Conservation (phyloP, 2,113 vertebrate species). For the Danio rerio region DNA sequence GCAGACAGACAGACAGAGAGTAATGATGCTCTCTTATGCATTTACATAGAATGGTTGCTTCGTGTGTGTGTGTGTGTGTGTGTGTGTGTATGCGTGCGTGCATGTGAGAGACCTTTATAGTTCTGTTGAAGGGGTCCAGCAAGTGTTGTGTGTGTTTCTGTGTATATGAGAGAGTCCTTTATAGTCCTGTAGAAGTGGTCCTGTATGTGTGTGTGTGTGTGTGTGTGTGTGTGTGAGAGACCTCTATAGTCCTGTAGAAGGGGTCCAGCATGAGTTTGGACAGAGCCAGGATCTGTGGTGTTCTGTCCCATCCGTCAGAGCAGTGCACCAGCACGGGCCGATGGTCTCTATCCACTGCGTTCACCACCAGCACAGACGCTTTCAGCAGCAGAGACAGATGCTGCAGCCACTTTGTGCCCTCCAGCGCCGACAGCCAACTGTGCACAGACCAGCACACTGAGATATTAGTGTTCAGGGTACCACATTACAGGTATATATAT, state of each 20-base stretch:
- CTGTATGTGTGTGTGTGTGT: conserved; percentile 75
- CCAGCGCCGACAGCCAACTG: conserved; percentile 96
- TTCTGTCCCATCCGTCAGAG: conserved; percentile 97
- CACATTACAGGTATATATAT: too few relatives aligned
- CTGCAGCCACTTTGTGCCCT: conserved; percentile 97
- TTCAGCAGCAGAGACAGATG: conserved; percentile 95
- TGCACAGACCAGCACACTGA: too few relatives aligned
- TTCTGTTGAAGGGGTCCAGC: conserved; percentile 95
- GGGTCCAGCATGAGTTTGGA: conserved; percentile 95
- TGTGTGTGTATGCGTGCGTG: background rate
- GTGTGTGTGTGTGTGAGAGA: conserved; percentile 56
- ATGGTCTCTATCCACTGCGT: conserved; percentile 90
- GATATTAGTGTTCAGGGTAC: too few relatives aligned
- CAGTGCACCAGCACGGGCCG: conserved; percentile 95
- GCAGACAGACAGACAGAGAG: background rate
- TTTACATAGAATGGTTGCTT: too few relatives aligned
- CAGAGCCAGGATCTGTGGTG: conserved; percentile 94
- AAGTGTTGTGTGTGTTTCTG: conserved; percentile 62
- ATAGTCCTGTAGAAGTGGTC: conserved; percentile 96
- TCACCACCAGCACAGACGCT: conserved; percentile 89
- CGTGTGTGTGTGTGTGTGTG: background rate
- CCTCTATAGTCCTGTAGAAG: conserved; percentile 95
- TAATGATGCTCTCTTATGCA: too few relatives aligned
- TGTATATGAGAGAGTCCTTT: conserved; percentile 76
- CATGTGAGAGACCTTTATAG: conserved; percentile 82